phyloP scores from a whole-genome alignment of 2,888 invertebrate genomes.

The Bibio marci region DNA sequence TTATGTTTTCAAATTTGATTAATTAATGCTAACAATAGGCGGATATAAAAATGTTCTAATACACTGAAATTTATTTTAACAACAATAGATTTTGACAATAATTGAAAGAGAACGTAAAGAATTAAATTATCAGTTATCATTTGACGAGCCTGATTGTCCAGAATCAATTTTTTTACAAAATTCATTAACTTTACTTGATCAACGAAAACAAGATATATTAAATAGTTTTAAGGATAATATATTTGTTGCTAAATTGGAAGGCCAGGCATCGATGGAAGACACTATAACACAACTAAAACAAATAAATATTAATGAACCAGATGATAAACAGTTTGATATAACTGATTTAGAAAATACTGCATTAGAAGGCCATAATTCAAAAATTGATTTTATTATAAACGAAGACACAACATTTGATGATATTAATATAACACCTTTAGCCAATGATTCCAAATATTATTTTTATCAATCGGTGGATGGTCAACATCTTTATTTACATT shows the following conservation, averaged over 20 bases:
- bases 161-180: constrained; percentile 76
- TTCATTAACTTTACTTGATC: constrained; percentile 51
- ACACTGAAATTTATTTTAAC: constrained; percentile 6
- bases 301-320: background rate
- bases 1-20: too few relatives aligned
- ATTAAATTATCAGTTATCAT: constrained; percentile 39
- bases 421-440: constrained; percentile 3
- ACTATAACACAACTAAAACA: too few relatives aligned
- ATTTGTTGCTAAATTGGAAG: too few relatives aligned
- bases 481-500: constrained; percentile 81
- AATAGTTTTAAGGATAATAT: constrained; percentile 14
- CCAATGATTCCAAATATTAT: constrained; percentile 16
- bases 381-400: constrained; percentile 4
- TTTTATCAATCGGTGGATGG: constrained; percentile 63
- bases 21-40: too few relatives aligned
- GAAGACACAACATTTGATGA: constrained; percentile 7
- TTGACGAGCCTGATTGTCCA: constrained; percentile 52
- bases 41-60: background rate
- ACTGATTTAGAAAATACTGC: constrained; percentile 1
- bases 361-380: constrained; percentile 1
- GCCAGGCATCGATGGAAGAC: too few relatives aligned
- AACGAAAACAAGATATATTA: constrained; percentile 27
- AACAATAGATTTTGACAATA: constrained; percentile 42
- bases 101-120: constrained; percentile 56
- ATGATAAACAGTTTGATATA: background rate